Evolutionary conservation across 2,888 invertebrate genomes (phyloP), one percentile per base, ranked within the genome.

Genomic region (Leptopilina syphax): DNA sequence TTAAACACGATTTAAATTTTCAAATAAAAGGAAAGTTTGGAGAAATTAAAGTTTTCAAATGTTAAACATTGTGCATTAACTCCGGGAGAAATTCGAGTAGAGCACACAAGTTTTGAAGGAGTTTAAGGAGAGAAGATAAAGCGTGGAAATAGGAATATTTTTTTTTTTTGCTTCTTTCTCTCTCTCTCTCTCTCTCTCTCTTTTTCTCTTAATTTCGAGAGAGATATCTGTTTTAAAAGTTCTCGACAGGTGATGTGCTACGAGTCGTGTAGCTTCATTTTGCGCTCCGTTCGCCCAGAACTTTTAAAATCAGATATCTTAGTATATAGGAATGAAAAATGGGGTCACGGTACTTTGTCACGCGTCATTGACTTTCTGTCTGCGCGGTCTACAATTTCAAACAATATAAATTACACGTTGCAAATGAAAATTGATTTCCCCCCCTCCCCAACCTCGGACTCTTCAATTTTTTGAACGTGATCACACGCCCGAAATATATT

Each of bases 401-500:
- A 65, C 47, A 65, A 77, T 65, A 65, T 77, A 24, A 65, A 77
- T 65, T 65, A 77, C 65, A 65, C 24, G 77, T 50, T 65, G 50
- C 24, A 41, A 50, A 65, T 77, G 24, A 54, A 65, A 77, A 54
- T 57, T 65, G 66, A 77, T 65, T 65, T 78, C 54, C 54, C 76
- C 67, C 47, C 50, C 50, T 3, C 12, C 50, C 9, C 50, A 5
- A 1, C 1, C 10, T 10, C 8, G 9, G 9, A 47, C 34, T 34
- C 34, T 34, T 34, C 34, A 34, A 34, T 34, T 34, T 34, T 34
- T n/a, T 65, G 12, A 41, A 73, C 57, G 47, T 27, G 68, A 13
- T 73, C 73, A 73, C 57, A n/a, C 50, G 12, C 50, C 12, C 76
- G 27, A 77, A 77, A 68, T 73, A 60, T 63, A 70, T 76, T 47